Evolutionary conservation across 2,113 vertebrate species (phyloP), one percentile per base, ranked within the genome.

Genomic region (Pithys albifrons): DNA sequence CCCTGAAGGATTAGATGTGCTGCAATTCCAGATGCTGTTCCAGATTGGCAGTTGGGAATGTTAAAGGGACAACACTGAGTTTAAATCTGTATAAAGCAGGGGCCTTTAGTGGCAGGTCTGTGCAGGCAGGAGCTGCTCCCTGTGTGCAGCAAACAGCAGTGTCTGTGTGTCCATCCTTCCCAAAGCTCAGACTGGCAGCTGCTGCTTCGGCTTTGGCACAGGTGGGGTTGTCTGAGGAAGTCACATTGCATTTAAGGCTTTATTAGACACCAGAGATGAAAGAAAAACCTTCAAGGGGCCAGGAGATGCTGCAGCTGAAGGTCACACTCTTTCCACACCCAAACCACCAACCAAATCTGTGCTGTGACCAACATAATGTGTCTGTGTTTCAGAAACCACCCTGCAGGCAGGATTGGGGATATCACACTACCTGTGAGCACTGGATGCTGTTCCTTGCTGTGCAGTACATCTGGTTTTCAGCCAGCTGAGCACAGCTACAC

Each of bases 11-110:
- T 77, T 41, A 72, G 76, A 65, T 57, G 72, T 65, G 22, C 58
- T 70, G 84, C 7, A 72, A 81, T 94, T 96, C 90, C 95, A 97
- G 95, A 48, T 91, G 95, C 89, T 94, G 0, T 81, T 95, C 91
- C 93, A 96, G 94, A 94, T 27, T 91, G 85, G 55, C 82, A 67
- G 69, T 14, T 85, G 59, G 77, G 62, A 54, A 76, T 3, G 51
- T 83, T 91, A 64, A 87, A 81, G 87, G 66, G 27, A 59, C 87
- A 76, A 7, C 2, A 12, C 43, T 7, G 73, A 75, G 43, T 73
- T 86, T 41, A 73, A 88, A 57, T 76, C 71, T 55, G 19, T 67
- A 2, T 28, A 22, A 31, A 74, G 7, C 37, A 82, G 65, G 39
- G 62, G 25, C 45, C 25, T 45, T 49, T 72, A 43, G 29, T 55